These are phyloP conservation scores for Trogon melanurus DNA, from an alignment of 2,113 vertebrate genomes.

Conservation along the genomic window DNA sequence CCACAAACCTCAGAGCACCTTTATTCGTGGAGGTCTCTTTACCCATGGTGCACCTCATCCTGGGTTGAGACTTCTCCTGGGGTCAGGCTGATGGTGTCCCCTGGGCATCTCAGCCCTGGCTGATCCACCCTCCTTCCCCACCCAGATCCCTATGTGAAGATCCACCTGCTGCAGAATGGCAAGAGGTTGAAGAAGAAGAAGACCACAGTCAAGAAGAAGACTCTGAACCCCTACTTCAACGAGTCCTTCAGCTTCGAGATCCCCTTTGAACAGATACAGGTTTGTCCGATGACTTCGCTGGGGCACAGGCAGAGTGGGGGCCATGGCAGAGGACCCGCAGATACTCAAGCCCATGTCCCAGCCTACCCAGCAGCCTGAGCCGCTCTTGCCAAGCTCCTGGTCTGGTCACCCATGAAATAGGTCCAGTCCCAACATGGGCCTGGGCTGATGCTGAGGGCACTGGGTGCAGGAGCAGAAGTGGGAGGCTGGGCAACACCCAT, in stretches of 20 bases:
- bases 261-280: constrained; percentile 98
- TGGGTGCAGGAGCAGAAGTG: background rate
- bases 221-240: constrained; percentile 96
- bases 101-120: background rate
- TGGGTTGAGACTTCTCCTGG: background rate
- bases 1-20: background rate
- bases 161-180: constrained; percentile 95
- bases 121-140: background rate
- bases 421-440: background rate
- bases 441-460: background rate
- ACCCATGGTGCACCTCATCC: background rate
- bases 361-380: background rate
- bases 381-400: background rate
- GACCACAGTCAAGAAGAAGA: constrained; percentile 98
- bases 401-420: background rate
- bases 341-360: background rate
- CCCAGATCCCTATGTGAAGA: constrained; percentile 96
- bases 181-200: constrained; percentile 99
- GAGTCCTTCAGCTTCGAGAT: constrained; percentile 99
- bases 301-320: background rate
- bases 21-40: background rate
- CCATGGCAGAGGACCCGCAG: background rate
- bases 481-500: background rate
- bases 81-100: background rate
- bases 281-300: constrained; percentile 14